These are phyloP conservation scores for Coracopsis vasa DNA, from an alignment of 2,113 vertebrate species.

Conservation along the genomic window DNA sequence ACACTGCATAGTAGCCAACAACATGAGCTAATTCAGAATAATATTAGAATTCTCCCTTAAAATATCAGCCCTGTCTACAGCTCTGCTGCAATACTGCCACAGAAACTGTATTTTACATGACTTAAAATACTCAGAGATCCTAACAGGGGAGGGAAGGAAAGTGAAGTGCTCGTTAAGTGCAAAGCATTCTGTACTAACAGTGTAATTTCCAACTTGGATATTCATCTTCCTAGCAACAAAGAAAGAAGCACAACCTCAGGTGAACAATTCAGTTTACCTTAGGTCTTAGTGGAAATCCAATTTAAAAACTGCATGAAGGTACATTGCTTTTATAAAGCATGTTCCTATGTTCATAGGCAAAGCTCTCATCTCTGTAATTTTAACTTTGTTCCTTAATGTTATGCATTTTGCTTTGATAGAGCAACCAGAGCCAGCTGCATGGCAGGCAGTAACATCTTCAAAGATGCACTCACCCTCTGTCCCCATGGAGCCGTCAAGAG, in stretches of 20 bases:
- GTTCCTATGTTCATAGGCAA: neutral
- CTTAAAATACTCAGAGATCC: neutral
- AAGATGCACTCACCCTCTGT: neutral
- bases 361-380: neutral
- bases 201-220: neutral
- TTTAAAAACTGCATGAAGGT: neutral
- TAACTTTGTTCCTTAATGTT: neutral
- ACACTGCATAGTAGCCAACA: neutral
- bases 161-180: neutral
- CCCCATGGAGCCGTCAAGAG: neutral
- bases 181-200: neutral
- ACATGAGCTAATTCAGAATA: neutral
- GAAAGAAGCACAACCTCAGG: neutral
- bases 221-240: neutral
- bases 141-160: neutral
- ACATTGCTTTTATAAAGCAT: neutral
- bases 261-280: neutral
- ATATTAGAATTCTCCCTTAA: neutral
- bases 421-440: neutral
- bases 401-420: slow-evolving; percentile 36
- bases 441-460: neutral
- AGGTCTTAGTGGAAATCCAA: neutral
- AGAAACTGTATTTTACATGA: neutral
- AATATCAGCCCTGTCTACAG: neutral
- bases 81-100: neutral